These are phyloP conservation scores for Coturnix japonica DNA, from an alignment of 2,113 vertebrate species.

Conservation along the genomic window DNA sequence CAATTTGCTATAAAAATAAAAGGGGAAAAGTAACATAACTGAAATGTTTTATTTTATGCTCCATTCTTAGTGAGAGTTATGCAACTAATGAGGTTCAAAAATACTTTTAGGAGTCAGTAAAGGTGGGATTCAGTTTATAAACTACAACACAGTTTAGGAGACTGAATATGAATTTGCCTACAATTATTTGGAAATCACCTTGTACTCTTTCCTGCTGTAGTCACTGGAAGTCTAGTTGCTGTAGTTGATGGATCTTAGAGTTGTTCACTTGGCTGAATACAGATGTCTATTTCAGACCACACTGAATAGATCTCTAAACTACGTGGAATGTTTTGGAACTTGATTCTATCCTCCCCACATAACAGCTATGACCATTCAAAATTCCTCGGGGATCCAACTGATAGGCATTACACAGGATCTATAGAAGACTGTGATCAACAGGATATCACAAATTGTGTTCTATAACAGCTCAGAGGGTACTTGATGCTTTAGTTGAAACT, in stretches of 20 bases:
- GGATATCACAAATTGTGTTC: neutral
- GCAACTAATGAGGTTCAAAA: neutral
- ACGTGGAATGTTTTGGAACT: neutral
- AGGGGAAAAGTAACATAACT: neutral
- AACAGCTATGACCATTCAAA: neutral
- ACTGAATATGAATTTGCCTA: neutral
- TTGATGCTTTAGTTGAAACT: neutral
- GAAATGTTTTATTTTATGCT: accelerated
- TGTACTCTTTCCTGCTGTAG: neutral
- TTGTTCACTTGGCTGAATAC: neutral
- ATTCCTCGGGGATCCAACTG: accelerated
- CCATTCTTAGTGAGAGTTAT: neutral
- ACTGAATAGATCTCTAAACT: neutral
- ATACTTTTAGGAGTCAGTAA: neutral
- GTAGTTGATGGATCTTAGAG: neutral
- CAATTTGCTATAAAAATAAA: neutral
- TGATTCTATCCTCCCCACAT: neutral
- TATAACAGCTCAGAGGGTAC: neutral
- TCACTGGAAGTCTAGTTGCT: neutral
- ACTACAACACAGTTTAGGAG: neutral
- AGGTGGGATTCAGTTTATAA: neutral
- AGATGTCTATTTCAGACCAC: neutral
- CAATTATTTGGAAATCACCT: neutral
- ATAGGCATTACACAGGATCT: neutral
- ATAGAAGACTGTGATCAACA: neutral